phyloP scores from a whole-genome alignment of 2,113 vertebrate genomes.

The Anoura caudifer region DNA sequence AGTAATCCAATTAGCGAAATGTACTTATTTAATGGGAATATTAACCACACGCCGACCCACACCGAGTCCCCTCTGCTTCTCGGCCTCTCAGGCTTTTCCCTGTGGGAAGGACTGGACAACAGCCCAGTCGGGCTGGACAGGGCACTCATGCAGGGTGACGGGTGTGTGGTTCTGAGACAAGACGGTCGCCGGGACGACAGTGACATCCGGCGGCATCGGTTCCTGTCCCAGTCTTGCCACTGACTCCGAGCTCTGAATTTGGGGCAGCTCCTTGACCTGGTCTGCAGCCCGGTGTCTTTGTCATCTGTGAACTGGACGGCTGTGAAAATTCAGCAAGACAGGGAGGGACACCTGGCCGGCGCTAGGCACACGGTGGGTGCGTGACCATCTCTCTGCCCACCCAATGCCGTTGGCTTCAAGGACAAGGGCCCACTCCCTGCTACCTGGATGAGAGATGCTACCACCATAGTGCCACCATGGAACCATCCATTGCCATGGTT shows the following conservation, averaged over 20 bases:
- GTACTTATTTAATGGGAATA: slow-evolving; percentile 81
- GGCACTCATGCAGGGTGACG: rapidly evolving
- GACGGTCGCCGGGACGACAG: neutral
- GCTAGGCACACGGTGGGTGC: rapidly evolving
- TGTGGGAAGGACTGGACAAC: rapidly evolving
- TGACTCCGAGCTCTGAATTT: neutral
- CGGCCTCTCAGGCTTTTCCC: neutral
- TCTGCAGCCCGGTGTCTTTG: neutral
- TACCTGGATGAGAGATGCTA: neutral
- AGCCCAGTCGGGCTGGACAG: neutral
- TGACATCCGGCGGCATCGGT: rapidly evolving
- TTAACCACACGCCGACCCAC: slow-evolving; percentile 70
- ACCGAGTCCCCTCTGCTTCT: slow-evolving; percentile 48
- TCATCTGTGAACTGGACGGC: neutral
- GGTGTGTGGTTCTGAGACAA: neutral
- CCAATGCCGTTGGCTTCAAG: rapidly evolving
- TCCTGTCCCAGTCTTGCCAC: neutral
- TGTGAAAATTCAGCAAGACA: too few relatives aligned
- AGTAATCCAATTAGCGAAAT: slow-evolving; percentile 85
- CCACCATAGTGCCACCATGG: rapidly evolving
- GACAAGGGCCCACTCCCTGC: neutral
- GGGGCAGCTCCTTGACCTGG: neutral
- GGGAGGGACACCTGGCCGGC: rapidly evolving
- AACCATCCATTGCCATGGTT: neutral
- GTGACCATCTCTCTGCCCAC: neutral